phyloP scores from a whole-genome alignment of 2,888 invertebrate species.

The Heliconius sara region DNA sequence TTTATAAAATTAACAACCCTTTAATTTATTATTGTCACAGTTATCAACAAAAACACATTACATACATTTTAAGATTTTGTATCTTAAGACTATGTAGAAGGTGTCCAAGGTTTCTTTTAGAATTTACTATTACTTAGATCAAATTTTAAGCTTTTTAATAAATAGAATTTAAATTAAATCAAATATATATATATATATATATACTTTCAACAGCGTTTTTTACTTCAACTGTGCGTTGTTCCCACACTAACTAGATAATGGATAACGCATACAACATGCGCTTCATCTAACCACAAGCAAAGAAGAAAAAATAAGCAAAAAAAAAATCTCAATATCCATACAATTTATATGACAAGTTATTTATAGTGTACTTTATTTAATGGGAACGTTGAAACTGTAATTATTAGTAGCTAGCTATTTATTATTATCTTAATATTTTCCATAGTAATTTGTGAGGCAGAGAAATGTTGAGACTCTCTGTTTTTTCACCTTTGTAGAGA shows the following conservation, averaged over 20 bases:
- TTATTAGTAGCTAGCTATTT: constrained; percentile 13
- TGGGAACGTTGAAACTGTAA: constrained; percentile 1
- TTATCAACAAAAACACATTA: too few species aligned
- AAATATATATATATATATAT: too few species aligned
- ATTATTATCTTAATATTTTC: neutral
- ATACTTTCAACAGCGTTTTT: neutral
- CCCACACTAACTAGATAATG: constrained; percentile 31
- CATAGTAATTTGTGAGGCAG: neutral
- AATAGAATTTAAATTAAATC: too few species aligned
- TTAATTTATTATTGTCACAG: too few species aligned
- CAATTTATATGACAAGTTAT: constrained; percentile 15
- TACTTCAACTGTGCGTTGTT: neutral
- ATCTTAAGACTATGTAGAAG: too few species aligned
- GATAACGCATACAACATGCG: constrained; percentile 35
- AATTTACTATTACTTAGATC: too few species aligned
- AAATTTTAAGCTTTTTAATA: neutral
- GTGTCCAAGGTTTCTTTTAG: too few species aligned
- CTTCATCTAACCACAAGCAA: constrained; percentile 29
- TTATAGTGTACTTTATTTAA: constrained; percentile 24
- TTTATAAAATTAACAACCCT: too few species aligned
- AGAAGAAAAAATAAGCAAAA: constrained; percentile 25
- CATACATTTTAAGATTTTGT: too few species aligned
- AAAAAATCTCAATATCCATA: neutral
- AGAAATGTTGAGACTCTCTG: neutral
- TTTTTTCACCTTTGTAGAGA: neutral